Base-by-base conservation (phyloP, 2,113 vertebrate species). In the Cyanoderma ruficeps region DNA sequence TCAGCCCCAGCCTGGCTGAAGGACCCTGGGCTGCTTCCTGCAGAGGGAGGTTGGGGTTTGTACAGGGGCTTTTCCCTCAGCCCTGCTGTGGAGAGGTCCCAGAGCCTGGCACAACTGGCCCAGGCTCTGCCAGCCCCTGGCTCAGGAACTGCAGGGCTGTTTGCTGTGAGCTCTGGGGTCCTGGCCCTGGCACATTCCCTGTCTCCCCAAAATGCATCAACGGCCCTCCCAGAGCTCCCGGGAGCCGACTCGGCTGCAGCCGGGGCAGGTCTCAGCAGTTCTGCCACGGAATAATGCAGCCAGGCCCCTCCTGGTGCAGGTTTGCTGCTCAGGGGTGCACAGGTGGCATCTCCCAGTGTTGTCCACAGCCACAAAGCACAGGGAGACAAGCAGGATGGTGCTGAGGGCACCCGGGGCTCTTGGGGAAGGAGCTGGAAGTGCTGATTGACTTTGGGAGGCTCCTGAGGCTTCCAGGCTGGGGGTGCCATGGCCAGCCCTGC, bases 381-480 rank as follows among this genome's bases (percentile, higher is more conserved):
- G 63, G 22, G 53, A 5, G 78, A 47, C 21, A 35, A 17, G 31
- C 10, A 35, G 65, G 59, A 8, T 1, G 9, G 13, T 27, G 37
- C 50, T 46, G 27, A 42, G 42, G 37, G 31, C 47, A 63, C 31
- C 33, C 9, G 3, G 41, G 59, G 41, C 65, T 83, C 55, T 15
- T 1, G 5, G 60, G 30, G 11, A 11, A 53, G 61, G 22, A 59
- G 46, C 69, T 85, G 79, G 42, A 63, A n/a, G 4, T 18, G 4
- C n/a, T 17, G 46, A 6, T 3, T 25, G 68, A 21, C 9, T 61
- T 17, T 6, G 37, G 65, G 74, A 20, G 20, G 27, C 24, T 30
- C 11, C 13, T 0, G 2, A 61, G 55, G 55, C 11, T 47, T 11
- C 11, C 0, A 2, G 35, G 11, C 71, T 1, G 5, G 23, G 20